These are phyloP conservation scores for Procavia capensis DNA, from an alignment of 2,113 vertebrate genomes.

Conservation along the genomic window DNA sequence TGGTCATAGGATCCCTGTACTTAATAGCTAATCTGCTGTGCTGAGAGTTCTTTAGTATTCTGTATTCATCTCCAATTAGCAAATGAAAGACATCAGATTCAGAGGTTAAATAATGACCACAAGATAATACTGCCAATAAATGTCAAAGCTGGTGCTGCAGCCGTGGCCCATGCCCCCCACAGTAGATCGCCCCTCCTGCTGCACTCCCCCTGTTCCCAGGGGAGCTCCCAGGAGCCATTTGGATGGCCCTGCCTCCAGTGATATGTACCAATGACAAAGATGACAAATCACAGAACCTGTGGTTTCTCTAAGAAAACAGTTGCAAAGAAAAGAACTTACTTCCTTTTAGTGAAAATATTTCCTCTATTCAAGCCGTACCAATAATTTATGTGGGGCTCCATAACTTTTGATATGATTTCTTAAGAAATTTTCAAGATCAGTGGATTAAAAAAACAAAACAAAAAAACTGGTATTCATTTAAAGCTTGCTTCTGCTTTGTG, in stretches of 20 bases:
- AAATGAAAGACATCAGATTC: neutral
- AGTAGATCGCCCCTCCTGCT: neutral
- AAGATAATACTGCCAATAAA: neutral
- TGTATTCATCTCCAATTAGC: constrained; percentile 33
- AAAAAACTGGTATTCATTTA: constrained; percentile 15
- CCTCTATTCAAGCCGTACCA: constrained; percentile 47
- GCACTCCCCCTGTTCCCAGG: neutral
- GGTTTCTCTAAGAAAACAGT: constrained; percentile 64
- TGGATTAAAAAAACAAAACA: neutral
- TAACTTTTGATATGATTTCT: constrained; percentile 58
- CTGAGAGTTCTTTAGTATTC: constrained; percentile 16
- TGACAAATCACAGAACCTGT: neutral
- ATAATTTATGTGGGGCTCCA: constrained; percentile 43
- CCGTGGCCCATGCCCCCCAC: too few species aligned
- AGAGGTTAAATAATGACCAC: constrained; percentile 24
- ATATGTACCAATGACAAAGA: constrained; percentile 14
- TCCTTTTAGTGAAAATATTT: constrained; percentile 61
- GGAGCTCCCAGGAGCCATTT: neutral
- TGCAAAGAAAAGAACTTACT: constrained; percentile 15
- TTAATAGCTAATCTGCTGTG: neutral
- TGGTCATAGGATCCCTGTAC: neutral
- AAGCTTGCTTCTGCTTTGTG: constrained; percentile 44
- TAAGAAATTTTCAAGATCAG: constrained; percentile 63
- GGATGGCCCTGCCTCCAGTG: neutral
- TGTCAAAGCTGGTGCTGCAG: neutral